A percentile compares a stretch with the other conserved stretches of the same genome.
Conservation (phyloP, 2,888 invertebrate species). For the Sympetrum striolatum region DNA sequence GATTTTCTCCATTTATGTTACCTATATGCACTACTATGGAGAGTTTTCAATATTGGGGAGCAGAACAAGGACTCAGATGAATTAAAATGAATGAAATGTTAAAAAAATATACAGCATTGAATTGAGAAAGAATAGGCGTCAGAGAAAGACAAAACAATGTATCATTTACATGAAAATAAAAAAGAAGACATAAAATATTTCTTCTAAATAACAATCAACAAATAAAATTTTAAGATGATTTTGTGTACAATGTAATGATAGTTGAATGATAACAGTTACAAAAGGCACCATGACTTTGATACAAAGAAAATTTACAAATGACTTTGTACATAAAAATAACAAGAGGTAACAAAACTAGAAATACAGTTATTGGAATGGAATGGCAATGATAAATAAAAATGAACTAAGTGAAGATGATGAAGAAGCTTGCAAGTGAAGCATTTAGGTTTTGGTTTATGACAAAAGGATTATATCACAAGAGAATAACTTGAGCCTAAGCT, state of each 20-base stretch:
- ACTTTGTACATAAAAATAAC: neutral
- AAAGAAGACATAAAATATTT: neutral
- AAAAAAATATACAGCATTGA: neutral
- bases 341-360: neutral
- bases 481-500: neutral
- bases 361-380: neutral
- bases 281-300: neutral
- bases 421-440: neutral
- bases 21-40: slow-evolving; percentile 7
- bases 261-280: neutral
- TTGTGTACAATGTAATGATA: neutral
- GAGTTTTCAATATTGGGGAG: slow-evolving; percentile 3
- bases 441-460: neutral
- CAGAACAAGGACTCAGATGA: neutral
- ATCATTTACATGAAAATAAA: neutral
- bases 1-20: slow-evolving; percentile 20
- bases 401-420: neutral
- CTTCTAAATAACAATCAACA: neutral
- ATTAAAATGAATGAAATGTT: neutral
- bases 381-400: neutral
- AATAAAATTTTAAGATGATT: neutral
- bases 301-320: neutral
- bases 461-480: neutral
- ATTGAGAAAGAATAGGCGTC: neutral
- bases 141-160: neutral